Base-by-base conservation (phyloP, 2,888 invertebrate species). In the Cephonodes hylas region DNA sequence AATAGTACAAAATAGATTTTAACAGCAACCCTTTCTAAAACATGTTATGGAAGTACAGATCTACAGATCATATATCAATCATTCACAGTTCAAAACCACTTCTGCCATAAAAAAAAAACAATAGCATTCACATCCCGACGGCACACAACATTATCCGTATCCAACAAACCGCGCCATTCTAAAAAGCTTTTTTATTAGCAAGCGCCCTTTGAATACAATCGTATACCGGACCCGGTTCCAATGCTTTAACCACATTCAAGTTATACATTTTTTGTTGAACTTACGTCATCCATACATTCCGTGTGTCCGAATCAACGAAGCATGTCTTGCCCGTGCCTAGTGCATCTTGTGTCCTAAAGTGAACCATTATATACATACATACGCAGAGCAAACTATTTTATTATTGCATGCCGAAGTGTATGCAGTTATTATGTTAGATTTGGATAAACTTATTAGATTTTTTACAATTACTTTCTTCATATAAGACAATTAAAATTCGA, bases 141-240 rank as follows among this genome's bases (percentile, higher is more conserved):
- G 13, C 2, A 20, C 22, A 45, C 13, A 25, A 46, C n/a, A 46
- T 46, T 25, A 46, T 25, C 23, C 25, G 23, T 38, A 38, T n/a
- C 38, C 25, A 46, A 10, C 46, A 31, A 27, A 18, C 27, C 31
- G 10, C 27, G 27, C 8, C 4, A 27, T 31, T 53, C 18, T 8
- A 10, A 46, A 53, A 18, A 53, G 10, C 31, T 18, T 53, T n/a
- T 31, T 53, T 53, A 60, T 63, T 64, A 56, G 27, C 34, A 38
- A 56, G 31, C 56, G 22, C 58, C 31, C 38, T 57, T 45, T 34
- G 56, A 57, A 58, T 63, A 46, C 60, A 60, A 44, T 63, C 48
- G 53, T 42, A 23, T 59, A 61, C 59, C 59, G 61, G 42, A 53
- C 58, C 34, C 42, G 44, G 62, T 42, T 27, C 10, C 31, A 53